Evolutionary conservation across 2,113 vertebrate genomes (phyloP).

Genomic region (Montifringilla adamsi): DNA sequence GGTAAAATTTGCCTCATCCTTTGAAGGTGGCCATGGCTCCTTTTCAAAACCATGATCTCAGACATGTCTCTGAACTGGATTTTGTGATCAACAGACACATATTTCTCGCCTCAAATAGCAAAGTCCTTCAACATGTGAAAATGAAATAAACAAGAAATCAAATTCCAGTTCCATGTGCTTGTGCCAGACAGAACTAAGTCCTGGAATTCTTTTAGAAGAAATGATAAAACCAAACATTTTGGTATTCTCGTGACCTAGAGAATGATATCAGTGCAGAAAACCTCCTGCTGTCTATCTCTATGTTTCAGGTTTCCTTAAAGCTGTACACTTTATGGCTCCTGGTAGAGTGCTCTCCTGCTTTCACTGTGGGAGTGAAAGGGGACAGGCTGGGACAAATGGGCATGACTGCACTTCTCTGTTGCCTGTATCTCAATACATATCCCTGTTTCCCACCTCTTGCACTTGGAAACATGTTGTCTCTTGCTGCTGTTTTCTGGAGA

Average conservation of each 20-base stretch:
- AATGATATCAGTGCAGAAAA: neutral
- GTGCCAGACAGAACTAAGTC: neutral
- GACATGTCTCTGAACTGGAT: constrained; percentile 8
- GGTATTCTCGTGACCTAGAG: neutral
- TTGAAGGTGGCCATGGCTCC: neutral
- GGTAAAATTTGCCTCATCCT: constrained; percentile 10
- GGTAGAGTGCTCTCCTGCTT: neutral
- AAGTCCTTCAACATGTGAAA: constrained; percentile 27
- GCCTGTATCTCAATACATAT: neutral
- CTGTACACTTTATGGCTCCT: neutral
- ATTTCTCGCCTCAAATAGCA: neutral
- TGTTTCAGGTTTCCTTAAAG: neutral
- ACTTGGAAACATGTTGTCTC: neutral
- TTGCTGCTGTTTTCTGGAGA: neutral
- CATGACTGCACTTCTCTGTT: neutral
- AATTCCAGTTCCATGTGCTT: neutral
- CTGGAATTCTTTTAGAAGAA: neutral
- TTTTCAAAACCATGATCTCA: constrained; percentile 35
- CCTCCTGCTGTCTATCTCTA: neutral
- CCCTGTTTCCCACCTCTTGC: neutral
- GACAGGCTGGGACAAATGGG: neutral
- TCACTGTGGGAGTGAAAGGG: neutral
- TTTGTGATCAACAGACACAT: constrained; percentile 6
- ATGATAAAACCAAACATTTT: neutral
- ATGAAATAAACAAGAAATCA: constrained; percentile 8